Percentiles rank a stretch among this genome's conserved stretches.
These are phyloP conservation scores for Harmothoe impar DNA, from an alignment of 2,888 invertebrate genomes.

Conservation along the genomic window DNA sequence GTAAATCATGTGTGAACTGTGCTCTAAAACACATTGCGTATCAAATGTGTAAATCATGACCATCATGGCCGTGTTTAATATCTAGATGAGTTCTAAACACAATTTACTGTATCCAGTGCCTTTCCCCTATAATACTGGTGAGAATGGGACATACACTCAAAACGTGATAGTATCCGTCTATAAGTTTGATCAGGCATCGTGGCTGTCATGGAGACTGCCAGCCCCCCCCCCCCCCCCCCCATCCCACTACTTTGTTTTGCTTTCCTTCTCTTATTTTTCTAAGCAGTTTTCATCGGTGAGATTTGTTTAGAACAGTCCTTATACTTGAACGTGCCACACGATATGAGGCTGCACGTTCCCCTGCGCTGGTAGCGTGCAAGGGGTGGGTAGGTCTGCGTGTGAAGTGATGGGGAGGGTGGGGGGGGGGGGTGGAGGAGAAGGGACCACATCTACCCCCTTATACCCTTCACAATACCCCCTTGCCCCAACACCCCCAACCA, in stretches of 20 bases:
- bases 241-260: background rate
- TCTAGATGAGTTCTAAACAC: no score
- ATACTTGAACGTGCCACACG: background rate
- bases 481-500: background rate
- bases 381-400: background rate
- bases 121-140: no score
- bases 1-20: no score
- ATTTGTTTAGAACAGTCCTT: background rate
- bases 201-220: no score
- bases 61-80: no score
- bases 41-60: no score
- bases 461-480: conserved; percentile 6
- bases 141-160: no score
- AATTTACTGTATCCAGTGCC: no score
- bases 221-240: no score
- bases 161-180: background rate
- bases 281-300: conserved; percentile 5
- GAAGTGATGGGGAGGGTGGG: background rate
- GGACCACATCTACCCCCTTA: background rate
- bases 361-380: background rate
- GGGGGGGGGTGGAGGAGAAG: background rate
- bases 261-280: background rate
- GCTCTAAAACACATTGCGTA: no score
- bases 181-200: background rate
- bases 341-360: background rate